A percentile compares a stretch with the other conserved stretches of the same genome.
Conservation (phyloP, 2,797 vertebrate species). For the Mergus octosetaceus region DNA sequence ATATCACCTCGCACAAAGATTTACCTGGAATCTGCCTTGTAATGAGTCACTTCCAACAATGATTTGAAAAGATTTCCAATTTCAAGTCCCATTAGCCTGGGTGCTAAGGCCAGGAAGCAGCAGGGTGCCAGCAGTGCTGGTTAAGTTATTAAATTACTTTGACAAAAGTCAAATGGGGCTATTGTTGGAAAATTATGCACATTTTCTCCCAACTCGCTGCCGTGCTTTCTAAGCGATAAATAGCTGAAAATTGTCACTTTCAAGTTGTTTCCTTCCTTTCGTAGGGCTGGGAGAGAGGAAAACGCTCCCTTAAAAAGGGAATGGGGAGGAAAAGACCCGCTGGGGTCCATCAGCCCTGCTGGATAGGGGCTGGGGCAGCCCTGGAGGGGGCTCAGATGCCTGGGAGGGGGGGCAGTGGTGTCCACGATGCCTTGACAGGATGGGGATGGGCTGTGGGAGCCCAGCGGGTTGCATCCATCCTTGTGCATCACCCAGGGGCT, state of each 20-base stretch:
- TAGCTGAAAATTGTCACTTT: constrained; percentile 57
- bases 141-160: constrained; percentile 65
- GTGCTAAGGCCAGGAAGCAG: constrained; percentile 44
- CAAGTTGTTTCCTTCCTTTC: constrained; percentile 44
- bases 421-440: not conserved
- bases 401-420: accelerated
- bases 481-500: too few relatives aligned
- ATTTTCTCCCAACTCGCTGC: constrained; percentile 56
- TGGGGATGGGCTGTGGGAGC: accelerated
- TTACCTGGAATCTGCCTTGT: constrained; percentile 62
- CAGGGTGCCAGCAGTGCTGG: constrained; percentile 6
- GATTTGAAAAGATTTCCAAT: constrained; percentile 56
- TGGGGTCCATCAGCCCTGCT: not conserved
- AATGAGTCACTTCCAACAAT: constrained; percentile 51
- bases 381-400: not conserved
- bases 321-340: not conserved
- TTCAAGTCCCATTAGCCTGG: constrained; percentile 48
- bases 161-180: constrained; percentile 63
- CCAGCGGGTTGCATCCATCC: not conserved
- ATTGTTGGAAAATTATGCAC: constrained; percentile 59
- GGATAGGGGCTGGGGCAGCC: not conserved
- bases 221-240: constrained; percentile 20
- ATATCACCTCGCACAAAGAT: constrained; percentile 23
- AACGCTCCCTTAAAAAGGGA: constrained; percentile 2
- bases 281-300: constrained; percentile 18